Evolutionary conservation across 1,140 invertebrate genomes (phyloP).

Genomic region (Apis cerana): DNA sequence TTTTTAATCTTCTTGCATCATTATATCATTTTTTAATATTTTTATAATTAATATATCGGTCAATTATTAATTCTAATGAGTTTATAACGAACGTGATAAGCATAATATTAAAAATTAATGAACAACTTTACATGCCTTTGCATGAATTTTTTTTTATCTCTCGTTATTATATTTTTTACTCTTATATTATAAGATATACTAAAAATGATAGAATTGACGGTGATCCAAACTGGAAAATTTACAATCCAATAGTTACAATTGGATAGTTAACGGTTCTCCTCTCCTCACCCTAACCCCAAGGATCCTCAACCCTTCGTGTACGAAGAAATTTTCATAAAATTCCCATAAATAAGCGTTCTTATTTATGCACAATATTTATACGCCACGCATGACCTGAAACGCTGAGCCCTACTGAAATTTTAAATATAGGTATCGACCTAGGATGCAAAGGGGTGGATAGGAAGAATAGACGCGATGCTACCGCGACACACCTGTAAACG

Average conservation of each 20-base stretch:
- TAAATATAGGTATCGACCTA: slow-evolving; percentile 33
- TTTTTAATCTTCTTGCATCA: too few relatives aligned
- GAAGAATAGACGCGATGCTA: slow-evolving; percentile 31
- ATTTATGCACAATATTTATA: slow-evolving; percentile 79
- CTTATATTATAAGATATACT: too few relatives aligned
- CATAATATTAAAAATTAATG: too few relatives aligned
- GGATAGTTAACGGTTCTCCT: slow-evolving; percentile 25
- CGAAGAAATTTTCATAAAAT: slow-evolving; percentile 74
- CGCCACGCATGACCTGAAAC: slow-evolving; percentile 68
- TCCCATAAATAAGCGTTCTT: slow-evolving; percentile 74
- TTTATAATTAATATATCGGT: too few relatives aligned
- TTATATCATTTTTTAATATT: too few relatives aligned
- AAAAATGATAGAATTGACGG: too few relatives aligned
- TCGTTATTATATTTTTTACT: too few relatives aligned
- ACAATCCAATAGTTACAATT: too few relatives aligned
- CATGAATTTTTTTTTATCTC: too few relatives aligned
- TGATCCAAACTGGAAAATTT: neutral
- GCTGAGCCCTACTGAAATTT: slow-evolving; percentile 41
- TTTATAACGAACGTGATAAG: too few relatives aligned
- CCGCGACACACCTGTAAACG: slow-evolving; percentile 45
- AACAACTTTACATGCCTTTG: too few relatives aligned
- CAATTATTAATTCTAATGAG: too few relatives aligned
- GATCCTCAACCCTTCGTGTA: neutral
- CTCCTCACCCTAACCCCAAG: neutral
- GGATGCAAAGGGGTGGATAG: slow-evolving; percentile 7